Conservation (phyloP, 2,888 invertebrate species). For the Mimas tiliae region DNA sequence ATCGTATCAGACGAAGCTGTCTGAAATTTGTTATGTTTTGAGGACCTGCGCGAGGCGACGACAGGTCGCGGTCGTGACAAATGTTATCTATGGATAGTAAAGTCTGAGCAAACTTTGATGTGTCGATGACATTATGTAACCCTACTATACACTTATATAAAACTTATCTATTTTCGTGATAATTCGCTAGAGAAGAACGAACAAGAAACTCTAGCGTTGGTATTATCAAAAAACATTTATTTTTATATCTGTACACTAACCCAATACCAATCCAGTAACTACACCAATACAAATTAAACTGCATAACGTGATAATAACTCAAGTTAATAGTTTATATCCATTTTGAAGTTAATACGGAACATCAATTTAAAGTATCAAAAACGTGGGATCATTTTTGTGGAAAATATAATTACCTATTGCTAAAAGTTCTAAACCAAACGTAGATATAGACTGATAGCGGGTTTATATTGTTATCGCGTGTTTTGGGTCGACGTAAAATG, state of each 20-base stretch:
- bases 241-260: no score
- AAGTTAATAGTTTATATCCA: no score
- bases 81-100: constrained; percentile 37
- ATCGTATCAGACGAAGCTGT: constrained; percentile 28
- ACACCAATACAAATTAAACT: no score
- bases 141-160: not conserved
- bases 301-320: no score
- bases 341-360: not conserved
- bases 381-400: no score
- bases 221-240: no score
- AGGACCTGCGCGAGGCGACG: constrained; percentile 30
- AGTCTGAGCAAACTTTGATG: constrained; percentile 31
- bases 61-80: constrained; percentile 36
- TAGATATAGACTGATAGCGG: constrained; percentile 40
- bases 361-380: no score
- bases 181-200: no score
- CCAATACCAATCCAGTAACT: no score
- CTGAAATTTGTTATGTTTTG: constrained; percentile 39
- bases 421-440: constrained; percentile 32
- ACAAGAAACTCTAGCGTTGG: no score
- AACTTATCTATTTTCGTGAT: not conserved
- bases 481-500: constrained; percentile 35
- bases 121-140: constrained; percentile 40
- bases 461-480: constrained; percentile 60
- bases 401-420: not conserved